A percentile compares a stretch with the other conserved stretches of the same genome.
Evolutionary conservation across 2,113 vertebrate genomes (phyloP).

Genomic region (Chionodraco myersi): DNA sequence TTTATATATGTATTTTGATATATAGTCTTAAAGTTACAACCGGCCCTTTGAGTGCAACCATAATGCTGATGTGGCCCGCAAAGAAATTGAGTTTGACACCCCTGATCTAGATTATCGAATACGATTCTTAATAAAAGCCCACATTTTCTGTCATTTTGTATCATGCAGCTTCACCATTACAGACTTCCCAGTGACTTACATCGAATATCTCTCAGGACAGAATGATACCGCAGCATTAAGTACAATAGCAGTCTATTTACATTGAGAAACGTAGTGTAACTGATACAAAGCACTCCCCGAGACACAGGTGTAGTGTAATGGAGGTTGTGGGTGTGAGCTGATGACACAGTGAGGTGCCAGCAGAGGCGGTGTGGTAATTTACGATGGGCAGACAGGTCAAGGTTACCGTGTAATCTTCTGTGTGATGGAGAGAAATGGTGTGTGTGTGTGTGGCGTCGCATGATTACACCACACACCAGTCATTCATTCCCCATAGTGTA

Average conservation of each 20-base stretch:
- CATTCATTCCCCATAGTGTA: neutral
- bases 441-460: neutral
- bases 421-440: slow-evolving; percentile 51
- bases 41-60: too few relatives aligned
- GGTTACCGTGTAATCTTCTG: slow-evolving; percentile 70
- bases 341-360: slow-evolving; percentile 60
- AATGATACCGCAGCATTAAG: neutral
- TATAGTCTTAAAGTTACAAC: too few relatives aligned
- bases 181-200: neutral
- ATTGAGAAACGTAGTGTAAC: slow-evolving; percentile 6
- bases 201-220: neutral
- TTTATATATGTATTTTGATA: too few relatives aligned
- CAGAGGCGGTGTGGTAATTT: slow-evolving; percentile 58
- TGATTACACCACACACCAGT: too few relatives aligned
- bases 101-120: neutral
- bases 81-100: too few relatives aligned
- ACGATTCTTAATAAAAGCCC: neutral
- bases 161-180: neutral
- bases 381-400: slow-evolving; percentile 70
- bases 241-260: slow-evolving; percentile 3
- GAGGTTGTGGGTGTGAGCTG: slow-evolving; percentile 42
- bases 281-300: neutral
- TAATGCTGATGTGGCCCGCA: too few relatives aligned
- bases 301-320: slow-evolving; percentile 39
- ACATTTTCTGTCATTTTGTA: neutral